These are phyloP conservation scores for Anaspis maculata DNA, from an alignment of 2,888 invertebrate species.

Conservation along the genomic window DNA sequence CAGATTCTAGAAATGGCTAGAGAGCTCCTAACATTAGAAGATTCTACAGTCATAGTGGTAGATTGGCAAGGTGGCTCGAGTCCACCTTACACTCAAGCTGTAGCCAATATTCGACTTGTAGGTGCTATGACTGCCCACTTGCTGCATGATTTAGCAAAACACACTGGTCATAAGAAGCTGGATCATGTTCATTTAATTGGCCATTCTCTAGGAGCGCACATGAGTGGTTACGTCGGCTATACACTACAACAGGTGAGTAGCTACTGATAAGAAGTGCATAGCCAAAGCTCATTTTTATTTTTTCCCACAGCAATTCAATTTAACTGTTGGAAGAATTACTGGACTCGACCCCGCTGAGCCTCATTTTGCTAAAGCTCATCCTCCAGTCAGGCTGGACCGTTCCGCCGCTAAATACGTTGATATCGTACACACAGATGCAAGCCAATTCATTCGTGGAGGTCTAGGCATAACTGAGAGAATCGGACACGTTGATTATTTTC, in stretches of 20 bases:
- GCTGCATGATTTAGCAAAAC: conserved; percentile 40
- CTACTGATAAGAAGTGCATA: not conserved
- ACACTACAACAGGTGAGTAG: conserved; percentile 54
- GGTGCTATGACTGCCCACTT: conserved; percentile 78
- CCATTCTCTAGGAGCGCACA: conserved; percentile 79
- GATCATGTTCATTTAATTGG: conserved; percentile 76
- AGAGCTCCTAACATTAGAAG: conserved; percentile 62
- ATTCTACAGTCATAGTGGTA: conserved; percentile 67
- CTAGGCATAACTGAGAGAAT: conserved; percentile 75
- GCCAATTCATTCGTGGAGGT: conserved; percentile 65
- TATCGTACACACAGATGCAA: conserved; percentile 80
- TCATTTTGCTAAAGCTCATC: conserved; percentile 73
- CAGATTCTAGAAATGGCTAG: conserved; percentile 62
- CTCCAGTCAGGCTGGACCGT: conserved; percentile 74
- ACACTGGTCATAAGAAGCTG: conserved; percentile 43
- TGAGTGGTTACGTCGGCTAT: conserved; percentile 77
- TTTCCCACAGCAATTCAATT: conserved; percentile 55
- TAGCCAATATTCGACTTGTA: conserved; percentile 80
- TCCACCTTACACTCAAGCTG: conserved; percentile 87
- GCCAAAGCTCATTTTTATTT: not conserved
- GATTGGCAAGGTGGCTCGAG: conserved; percentile 83
- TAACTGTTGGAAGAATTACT: conserved; percentile 70
- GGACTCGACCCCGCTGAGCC: conserved; percentile 91
- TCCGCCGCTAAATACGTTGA: conserved; percentile 86
- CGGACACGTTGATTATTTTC: conserved; percentile 87